phyloP scores from a whole-genome alignment of 2,888 invertebrate genomes.

The Phortica magna region DNA sequence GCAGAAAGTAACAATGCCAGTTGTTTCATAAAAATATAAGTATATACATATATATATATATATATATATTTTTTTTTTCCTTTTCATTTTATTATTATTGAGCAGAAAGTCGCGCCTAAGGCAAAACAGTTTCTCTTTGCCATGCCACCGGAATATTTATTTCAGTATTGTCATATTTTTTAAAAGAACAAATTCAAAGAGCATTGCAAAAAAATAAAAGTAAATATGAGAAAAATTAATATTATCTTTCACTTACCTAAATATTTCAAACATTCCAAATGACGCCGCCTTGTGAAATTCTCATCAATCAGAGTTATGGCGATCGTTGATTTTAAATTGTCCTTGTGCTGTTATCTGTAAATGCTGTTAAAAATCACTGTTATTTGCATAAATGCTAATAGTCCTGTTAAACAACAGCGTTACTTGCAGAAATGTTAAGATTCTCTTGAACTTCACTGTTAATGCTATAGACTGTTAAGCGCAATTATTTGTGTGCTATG shows the following conservation, averaged over 20 bases:
- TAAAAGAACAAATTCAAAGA: not conserved
- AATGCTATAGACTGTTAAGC: too few relatives aligned
- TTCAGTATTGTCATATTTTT: constrained; percentile 5
- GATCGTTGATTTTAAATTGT: too few relatives aligned
- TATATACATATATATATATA: not conserved
- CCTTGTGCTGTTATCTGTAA: too few relatives aligned
- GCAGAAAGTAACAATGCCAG: constrained; percentile 10
- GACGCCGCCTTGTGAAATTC: too few relatives aligned
- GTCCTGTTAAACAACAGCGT: too few relatives aligned
- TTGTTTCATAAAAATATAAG: too few relatives aligned
- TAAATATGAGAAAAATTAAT: not conserved
- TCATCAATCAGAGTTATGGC: too few relatives aligned
- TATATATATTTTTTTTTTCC: not conserved
- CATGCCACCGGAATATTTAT: constrained; percentile 8
- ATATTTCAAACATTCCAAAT: not conserved
- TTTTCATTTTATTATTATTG: not conserved
- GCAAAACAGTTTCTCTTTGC: not conserved
- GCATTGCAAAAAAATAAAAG: not conserved
- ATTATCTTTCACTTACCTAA: not conserved
- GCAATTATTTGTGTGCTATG: too few relatives aligned
- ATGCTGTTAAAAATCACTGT: too few relatives aligned
- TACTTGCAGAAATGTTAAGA: too few relatives aligned
- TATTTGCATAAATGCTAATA: too few relatives aligned
- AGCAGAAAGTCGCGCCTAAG: constrained; percentile 1
- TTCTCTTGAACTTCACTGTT: too few relatives aligned